Evolutionary conservation across 1,140 invertebrate genomes (phyloP), one percentile per base, ranked within the genome.

Genomic region (Danaus melanippus): DNA sequence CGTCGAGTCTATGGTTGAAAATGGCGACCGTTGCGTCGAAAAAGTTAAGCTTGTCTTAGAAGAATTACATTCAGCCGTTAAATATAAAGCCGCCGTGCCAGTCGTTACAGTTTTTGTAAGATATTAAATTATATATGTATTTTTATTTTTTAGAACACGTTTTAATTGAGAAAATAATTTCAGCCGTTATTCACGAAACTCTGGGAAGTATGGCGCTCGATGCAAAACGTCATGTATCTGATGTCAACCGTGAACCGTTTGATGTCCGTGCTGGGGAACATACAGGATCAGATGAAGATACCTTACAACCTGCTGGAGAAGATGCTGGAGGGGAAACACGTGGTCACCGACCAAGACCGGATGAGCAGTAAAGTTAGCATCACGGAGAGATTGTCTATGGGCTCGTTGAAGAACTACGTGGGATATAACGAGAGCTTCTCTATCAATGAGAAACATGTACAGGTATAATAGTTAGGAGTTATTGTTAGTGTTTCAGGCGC

Each of bases 101-200:
- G 89, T 89, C 1, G 70, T 74, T 42, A 86, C 89, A 76, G 89
- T 92, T 41, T 93, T 91, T 73, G 91, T 92, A 77, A 89, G 90
- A 32, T 7, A 32, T 32, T 2, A 32, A 32, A 32, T 32, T 3
- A 32, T 32, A 32, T 3, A 32, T 32, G 7, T 15, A 15, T 15
- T 3, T 32, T 7, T 32, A 4, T 32, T 32, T 32, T 7, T 4
- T 32, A 0, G 0, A 32, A 32, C 7, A 32, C 5, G 4, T 5
- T 32, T 32, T 32, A 5, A 32, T 32, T 32, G 6, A 32, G 6
- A 32, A 7, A 32, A 44, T 8, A 49, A 10, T 58, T 54, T 10
- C 68, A 92, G 92, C 91, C 92, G 0, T 81, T 90, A 42, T 93
- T 92, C 68, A 84, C 88, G 32, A 88, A 90, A 57, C 63, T 93